Evolutionary conservation across 2,888 invertebrate genomes (phyloP).

Genomic region (Ariolimax columbianus): DNA sequence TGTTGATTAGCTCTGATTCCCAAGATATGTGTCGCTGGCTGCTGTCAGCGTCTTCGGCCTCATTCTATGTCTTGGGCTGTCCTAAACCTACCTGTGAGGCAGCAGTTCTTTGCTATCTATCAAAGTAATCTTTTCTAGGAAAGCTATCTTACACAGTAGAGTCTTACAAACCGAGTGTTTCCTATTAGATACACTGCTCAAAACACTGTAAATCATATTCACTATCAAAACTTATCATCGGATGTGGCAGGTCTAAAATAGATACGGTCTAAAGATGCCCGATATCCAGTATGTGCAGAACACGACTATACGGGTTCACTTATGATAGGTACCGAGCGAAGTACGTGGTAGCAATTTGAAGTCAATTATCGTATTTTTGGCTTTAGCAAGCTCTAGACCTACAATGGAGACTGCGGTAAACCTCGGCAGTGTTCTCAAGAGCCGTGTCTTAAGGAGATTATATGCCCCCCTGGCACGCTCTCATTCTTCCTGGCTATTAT

Average conservation of each 20-base stretch:
- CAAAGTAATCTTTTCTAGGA: too few relatives aligned
- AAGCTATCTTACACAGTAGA: too few relatives aligned
- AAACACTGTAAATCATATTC: too few relatives aligned
- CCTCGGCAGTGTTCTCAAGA: conserved; percentile 19
- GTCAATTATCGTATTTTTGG: conserved; percentile 5
- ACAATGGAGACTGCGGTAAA: conserved; percentile 2
- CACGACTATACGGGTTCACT: background rate
- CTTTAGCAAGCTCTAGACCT: background rate
- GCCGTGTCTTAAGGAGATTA: conserved; percentile 7
- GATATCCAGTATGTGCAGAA: background rate
- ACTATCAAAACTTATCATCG: too few relatives aligned
- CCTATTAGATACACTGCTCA: too few relatives aligned
- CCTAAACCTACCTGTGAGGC: too few relatives aligned
- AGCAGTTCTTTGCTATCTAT: too few relatives aligned
- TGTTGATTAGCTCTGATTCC: too few relatives aligned
- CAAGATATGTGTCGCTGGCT: too few relatives aligned
- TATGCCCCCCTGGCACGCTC: background rate
- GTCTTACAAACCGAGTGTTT: too few relatives aligned
- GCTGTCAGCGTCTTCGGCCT: too few relatives aligned
- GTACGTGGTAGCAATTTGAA: background rate
- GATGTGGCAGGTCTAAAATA: background rate
- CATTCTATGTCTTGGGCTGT: too few relatives aligned
- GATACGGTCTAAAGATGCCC: background rate
- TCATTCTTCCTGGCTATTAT: background rate
- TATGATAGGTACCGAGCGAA: background rate